Base-by-base conservation (phyloP, 2,888 invertebrate species). In the Tipula vernalis region DNA sequence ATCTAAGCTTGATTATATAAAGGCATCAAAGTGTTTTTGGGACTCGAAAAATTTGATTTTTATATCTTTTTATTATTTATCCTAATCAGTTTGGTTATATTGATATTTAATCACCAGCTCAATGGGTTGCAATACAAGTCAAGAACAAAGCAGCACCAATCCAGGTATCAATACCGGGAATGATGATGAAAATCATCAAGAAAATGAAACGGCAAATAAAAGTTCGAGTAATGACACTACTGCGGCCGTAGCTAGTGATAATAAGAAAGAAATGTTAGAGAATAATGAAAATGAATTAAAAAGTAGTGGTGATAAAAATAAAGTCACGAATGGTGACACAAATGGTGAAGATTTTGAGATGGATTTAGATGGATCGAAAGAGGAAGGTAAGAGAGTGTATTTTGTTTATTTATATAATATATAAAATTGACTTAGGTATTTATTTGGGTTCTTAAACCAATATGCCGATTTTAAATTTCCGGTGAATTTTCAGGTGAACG, bases 111-210 rank as follows among this genome's bases (percentile, higher is more conserved):
- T 39, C 41, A 84, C 84, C 84, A 84, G 41, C 84, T 84, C 90
- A 88, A 92, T 93, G 93, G 91, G 93, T 90, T 94, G 94, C 91
- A 94, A 94, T 89, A 94, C 94, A 86, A 94, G 94, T 90, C 93
- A 94, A 90, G 94, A 94, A 89, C 89, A 91, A 88, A 91, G 91
- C 88, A 84, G 13, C 84, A 84, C 15, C 84, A 84, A 84, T 39
- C 84, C 41, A 36, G 84, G 71, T 13, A 6, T 28, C 71, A 71
- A 71, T 71, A 71, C 71, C 71, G 71, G 71, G 71, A 71, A 71
- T 28, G 71, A 71, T 71, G 71, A 84, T 41, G 84, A 84, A 41
- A 84, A 84, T 84, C 39, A 41, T 84, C 84, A 84, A n/a, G 84
- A 39, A 41, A 84, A 41, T 84, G 84, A 84, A 84, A 13, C 41